These are phyloP conservation scores for Ctenomys sociabilis DNA, from an alignment of 2,113 vertebrate species.

Conservation along the genomic window DNA sequence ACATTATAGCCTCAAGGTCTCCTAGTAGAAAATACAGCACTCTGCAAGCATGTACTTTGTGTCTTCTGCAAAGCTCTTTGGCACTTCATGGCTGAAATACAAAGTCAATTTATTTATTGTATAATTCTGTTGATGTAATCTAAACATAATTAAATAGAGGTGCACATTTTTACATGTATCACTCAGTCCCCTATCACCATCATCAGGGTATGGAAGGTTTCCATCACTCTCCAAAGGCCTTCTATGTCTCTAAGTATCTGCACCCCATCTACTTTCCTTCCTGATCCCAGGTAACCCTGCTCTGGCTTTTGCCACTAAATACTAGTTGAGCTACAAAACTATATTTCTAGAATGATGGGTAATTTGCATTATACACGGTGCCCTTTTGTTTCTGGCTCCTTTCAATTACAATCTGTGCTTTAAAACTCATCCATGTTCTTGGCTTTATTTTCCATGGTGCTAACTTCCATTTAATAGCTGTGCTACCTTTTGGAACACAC, in stretches of 20 bases:
- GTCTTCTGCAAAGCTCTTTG: neutral
- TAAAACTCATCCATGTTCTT: conserved; percentile 24
- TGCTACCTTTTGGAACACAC: neutral
- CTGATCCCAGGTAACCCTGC: neutral
- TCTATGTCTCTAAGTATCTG: neutral
- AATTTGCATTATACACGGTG: neutral
- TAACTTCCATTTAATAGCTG: neutral
- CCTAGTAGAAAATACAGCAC: neutral
- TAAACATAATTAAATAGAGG: neutral
- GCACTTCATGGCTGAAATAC: neutral
- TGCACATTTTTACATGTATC: conserved; percentile 1
- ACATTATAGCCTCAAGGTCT: neutral
- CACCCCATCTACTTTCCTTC: neutral
- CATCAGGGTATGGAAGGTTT: conserved; percentile 4
- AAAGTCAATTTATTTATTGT: neutral
- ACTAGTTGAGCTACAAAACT: neutral
- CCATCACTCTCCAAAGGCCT: neutral
- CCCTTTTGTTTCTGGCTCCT: neutral
- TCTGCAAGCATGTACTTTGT: neutral
- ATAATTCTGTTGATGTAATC: neutral
- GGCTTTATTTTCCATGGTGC: neutral
- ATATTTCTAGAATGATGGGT: neutral
- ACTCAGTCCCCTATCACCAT: neutral
- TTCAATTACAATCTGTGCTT: neutral
- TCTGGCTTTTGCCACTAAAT: neutral